These are phyloP conservation scores for Trachelus tabidus DNA, from an alignment of 2,888 invertebrate species.

Conservation along the genomic window DNA sequence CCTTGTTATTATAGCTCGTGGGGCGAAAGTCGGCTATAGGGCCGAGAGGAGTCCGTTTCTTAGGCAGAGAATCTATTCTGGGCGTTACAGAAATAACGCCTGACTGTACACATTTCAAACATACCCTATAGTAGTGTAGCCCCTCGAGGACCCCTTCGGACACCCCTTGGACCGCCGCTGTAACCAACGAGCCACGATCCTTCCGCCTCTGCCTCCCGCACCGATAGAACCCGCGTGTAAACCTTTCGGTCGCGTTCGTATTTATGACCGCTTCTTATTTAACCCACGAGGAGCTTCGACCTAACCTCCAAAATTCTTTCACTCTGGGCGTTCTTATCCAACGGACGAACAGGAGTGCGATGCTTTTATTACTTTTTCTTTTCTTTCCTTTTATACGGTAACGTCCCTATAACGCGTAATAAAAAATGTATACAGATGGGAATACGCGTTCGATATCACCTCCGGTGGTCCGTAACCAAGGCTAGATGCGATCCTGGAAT, in stretches of 20 bases:
- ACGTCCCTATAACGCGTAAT: no score
- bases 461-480: not conserved
- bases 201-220: conserved; percentile 5
- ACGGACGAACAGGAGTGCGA: no score
- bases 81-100: conserved; percentile 51
- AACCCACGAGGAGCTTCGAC: not conserved
- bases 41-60: conserved; percentile 33
- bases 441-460: not conserved
- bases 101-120: conserved; percentile 36
- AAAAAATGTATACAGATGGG: no score
- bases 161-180: not conserved
- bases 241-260: not conserved
- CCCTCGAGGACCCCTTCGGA: conserved; percentile 2
- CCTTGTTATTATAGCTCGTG: conserved; percentile 36
- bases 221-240: not conserved
- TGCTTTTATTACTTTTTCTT: no score
- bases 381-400: no score
- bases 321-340: not conserved
- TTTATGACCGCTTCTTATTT: not conserved
- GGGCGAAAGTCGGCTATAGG: conserved; percentile 37
- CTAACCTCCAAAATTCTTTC: not conserved
- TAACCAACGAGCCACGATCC: not conserved
- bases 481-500: not conserved
- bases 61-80: conserved; percentile 35
- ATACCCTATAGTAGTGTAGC: not conserved